A percentile compares a stretch with the other conserved stretches of the same genome.
Evolutionary conservation across 2,888 invertebrate species (phyloP).

Genomic region (Charanyca ferruginea): DNA sequence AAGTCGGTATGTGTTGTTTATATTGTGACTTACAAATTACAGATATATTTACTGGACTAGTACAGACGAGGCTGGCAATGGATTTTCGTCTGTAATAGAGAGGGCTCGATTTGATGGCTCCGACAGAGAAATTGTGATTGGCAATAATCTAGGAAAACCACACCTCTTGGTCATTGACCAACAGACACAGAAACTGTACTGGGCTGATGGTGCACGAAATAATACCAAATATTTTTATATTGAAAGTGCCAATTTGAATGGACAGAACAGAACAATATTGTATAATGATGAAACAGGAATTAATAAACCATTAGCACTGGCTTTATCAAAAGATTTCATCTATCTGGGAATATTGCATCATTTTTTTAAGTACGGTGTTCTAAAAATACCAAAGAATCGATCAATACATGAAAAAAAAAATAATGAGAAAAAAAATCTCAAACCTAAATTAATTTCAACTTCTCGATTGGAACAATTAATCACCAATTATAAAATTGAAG

Average conservation of each 20-base stretch:
- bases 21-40: background rate
- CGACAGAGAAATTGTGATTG: background rate
- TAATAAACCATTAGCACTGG: too few species aligned
- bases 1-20: too few species aligned
- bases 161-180: background rate
- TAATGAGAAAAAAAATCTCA: too few species aligned
- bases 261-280: background rate
- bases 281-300: too few species aligned
- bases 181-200: constrained; percentile 8
- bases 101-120: background rate
- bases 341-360: background rate
- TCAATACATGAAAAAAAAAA: too few species aligned
- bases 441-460: too few species aligned
- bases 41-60: constrained; percentile 3
- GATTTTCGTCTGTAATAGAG: background rate
- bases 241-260: background rate
- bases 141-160: background rate
- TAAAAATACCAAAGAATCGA: too few species aligned
- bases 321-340: background rate
- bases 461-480: too few species aligned
- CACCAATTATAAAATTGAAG: too few species aligned
- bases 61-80: background rate
- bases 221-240: background rate
- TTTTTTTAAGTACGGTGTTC: too few species aligned
- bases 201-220: too few species aligned